Percentiles rank a stretch among this genome's conserved stretches.
These are phyloP conservation scores for Tupiocoris notatus DNA, from an alignment of 2,888 invertebrate genomes.

Conservation along the genomic window DNA sequence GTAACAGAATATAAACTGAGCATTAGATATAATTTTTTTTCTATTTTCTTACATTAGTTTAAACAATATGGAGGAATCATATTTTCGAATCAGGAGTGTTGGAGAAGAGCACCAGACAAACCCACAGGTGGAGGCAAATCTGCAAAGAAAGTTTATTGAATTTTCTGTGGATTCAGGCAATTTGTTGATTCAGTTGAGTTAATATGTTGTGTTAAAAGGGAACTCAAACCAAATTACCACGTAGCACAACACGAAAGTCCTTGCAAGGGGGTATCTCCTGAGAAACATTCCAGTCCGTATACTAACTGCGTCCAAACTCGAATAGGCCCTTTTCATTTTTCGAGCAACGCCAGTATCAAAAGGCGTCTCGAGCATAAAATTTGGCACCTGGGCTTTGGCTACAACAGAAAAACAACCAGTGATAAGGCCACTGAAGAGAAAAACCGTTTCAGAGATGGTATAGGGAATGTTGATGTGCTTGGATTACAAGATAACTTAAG, in stretches of 20 bases:
- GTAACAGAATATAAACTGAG: too few species aligned
- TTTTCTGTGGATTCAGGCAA: background rate
- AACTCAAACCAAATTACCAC: slow-evolving; percentile 60
- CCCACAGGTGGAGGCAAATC: slow-evolving; percentile 80
- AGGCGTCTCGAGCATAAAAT: slow-evolving; percentile 70
- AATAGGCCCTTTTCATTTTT: slow-evolving; percentile 74
- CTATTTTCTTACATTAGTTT: background rate
- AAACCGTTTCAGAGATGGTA: too few species aligned
- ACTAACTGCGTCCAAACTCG: slow-evolving; percentile 73
- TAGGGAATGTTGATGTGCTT: background rate
- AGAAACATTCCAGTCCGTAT: slow-evolving; percentile 76
- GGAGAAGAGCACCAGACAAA: slow-evolving; percentile 73
- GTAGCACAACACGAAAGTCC: slow-evolving; percentile 79
- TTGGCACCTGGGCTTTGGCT: slow-evolving; percentile 67
- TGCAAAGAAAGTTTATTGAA: slow-evolving; percentile 20
- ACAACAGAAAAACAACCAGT: slow-evolving; percentile 21
- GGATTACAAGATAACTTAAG: background rate
- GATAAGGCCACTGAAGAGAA: too few species aligned
- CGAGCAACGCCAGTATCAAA: slow-evolving; percentile 73
- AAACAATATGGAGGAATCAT: slow-evolving; percentile 6
- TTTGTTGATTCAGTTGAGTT: background rate
- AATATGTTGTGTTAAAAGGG: background rate
- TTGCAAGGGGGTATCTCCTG: slow-evolving; percentile 75
- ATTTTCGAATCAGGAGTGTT: slow-evolving; percentile 61
- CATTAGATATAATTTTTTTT: too few species aligned